Evolutionary conservation across 2,113 vertebrate genomes (phyloP).

Genomic region (Ophiodon elongatus): DNA sequence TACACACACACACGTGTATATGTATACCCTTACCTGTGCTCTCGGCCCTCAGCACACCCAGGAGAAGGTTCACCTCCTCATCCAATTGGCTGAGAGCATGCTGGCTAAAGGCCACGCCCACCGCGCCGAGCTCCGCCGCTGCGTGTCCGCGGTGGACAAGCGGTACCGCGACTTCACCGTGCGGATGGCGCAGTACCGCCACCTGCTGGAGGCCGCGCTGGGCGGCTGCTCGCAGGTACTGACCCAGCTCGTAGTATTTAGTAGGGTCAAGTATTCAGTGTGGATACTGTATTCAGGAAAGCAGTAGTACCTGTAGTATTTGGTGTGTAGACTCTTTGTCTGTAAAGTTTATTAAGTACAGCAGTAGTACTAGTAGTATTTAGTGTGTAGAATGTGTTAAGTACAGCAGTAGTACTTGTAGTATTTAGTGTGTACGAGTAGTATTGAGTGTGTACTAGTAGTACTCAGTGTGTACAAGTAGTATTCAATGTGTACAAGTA

Average conservation of each 20-base stretch:
- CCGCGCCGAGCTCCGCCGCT: slow-evolving; percentile 94
- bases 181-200: slow-evolving; percentile 95
- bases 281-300: too few relatives aligned
- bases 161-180: slow-evolving; percentile 96
- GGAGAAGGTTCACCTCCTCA: slow-evolving; percentile 97
- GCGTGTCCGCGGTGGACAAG: slow-evolving; percentile 95
- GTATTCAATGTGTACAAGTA: too few relatives aligned
- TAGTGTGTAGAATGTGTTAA: not conserved
- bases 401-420: not conserved
- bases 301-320: too few relatives aligned
- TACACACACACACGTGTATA: not conserved
- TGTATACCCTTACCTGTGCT: not conserved
- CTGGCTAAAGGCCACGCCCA: slow-evolving; percentile 97
- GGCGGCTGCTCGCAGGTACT: slow-evolving; percentile 92
- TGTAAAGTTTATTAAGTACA: not conserved
- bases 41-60: slow-evolving; percentile 94
- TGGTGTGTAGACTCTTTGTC: not conserved
- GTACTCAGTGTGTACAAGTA: not conserved
- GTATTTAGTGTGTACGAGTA: not conserved
- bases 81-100: slow-evolving; percentile 97
- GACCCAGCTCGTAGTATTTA: too few relatives aligned
- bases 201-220: slow-evolving; percentile 92
- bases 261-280: too few relatives aligned
- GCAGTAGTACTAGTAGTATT: not conserved
- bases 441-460: not conserved